Base-by-base conservation (phyloP, 2,113 vertebrate species). In the Cranoglanis bouderius region DNA sequence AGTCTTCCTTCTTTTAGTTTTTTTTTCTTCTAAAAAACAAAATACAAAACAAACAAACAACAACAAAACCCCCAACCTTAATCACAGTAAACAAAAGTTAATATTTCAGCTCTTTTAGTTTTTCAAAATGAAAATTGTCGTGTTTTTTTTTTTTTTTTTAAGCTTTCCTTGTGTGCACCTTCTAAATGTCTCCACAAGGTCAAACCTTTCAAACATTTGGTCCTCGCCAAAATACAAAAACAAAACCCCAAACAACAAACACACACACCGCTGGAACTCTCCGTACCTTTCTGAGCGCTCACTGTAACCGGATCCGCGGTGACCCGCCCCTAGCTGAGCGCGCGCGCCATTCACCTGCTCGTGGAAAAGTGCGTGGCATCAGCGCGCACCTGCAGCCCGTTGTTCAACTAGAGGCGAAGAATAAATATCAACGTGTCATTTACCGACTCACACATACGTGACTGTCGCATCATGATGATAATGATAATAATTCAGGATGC, bases 331-430 rank as follows among this genome's bases (percentile, higher is more conserved):
- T 75, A 70, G 29, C n/a, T 21, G 38, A 43, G 18, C 55, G 46
- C 65, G 55, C 35, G 53, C 16, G 55, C n/a, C 13, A 16, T 51
- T 77, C 53, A 75, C 53, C 67, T 86, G 35, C 80, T 32, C 51
- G 8, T 63, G 32, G 57, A 63, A 18, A 46, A 43, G 72, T 40
- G 40, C 81, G 55, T 38, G 40, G 40, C 35, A 38, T 26, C 19
- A 26, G 84, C n/a, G 49, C 84, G 46, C 85, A 86, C 85, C 67
- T 86, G 85, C 51, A 57, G 29, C 65, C 46, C 16, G n/a, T 32
- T 85, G 65, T n/a, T n/a, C 49, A 49, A 67, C 26, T 67, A n/a
- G 43, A 67, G 29, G n/a, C 59, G 21, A n/a, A 3, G 61, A 32
- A 49, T 55, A 75, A 67, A 84, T 40, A 84, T n/a, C 10, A 75